Evolutionary conservation across 2,113 vertebrate species (phyloP).

Genomic region (Sapayoa aenigma): DNA sequence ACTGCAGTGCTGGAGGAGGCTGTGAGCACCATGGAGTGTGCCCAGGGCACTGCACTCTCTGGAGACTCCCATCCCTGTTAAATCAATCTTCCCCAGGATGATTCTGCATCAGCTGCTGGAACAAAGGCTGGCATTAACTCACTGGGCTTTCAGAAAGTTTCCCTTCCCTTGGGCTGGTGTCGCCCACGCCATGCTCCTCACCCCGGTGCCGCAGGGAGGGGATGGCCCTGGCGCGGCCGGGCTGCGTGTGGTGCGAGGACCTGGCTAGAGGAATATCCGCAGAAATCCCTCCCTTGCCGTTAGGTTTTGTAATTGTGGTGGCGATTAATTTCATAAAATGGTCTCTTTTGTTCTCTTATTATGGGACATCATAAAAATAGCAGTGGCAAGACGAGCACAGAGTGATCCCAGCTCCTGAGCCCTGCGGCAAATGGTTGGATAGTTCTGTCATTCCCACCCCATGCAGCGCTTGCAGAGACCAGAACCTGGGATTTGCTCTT

Average conservation of each 20-base stretch:
- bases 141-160: background rate
- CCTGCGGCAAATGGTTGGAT: constrained; percentile 19
- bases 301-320: constrained; percentile 49
- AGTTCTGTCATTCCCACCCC: constrained; percentile 43
- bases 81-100: background rate
- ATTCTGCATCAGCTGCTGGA: background rate
- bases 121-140: background rate
- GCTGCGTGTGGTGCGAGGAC: background rate
- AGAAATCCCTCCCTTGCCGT: background rate
- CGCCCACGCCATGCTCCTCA: accelerated
- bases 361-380: constrained; percentile 63
- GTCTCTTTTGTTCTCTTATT: constrained; percentile 63
- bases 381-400: constrained; percentile 43
- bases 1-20: accelerated
- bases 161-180: background rate
- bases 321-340: constrained; percentile 40
- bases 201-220: accelerated
- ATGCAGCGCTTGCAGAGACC: background rate
- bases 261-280: background rate
- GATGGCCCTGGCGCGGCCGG: background rate
- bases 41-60: background rate
- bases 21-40: accelerated
- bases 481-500: constrained; percentile 65
- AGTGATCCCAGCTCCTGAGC: constrained; percentile 17
- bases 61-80: background rate